phyloP scores from a whole-genome alignment of 2,797 vertebrate genomes.

The Myripristis murdjan region DNA sequence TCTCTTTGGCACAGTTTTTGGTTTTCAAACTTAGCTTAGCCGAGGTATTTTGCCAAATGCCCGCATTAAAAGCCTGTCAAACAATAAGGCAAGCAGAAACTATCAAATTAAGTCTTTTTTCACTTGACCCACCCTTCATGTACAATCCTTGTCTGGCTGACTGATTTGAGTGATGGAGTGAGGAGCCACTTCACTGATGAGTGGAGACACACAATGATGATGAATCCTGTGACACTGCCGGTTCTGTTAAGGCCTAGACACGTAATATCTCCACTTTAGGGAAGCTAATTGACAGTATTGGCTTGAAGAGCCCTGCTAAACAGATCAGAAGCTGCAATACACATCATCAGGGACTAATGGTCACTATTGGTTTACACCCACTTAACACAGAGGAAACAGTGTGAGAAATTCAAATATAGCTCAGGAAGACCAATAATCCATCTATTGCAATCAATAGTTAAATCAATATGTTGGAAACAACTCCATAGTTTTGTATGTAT shows the following conservation, averaged over 20 bases:
- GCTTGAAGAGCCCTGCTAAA: neutral
- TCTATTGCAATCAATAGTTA: too few relatives aligned
- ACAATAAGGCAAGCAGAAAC: neutral
- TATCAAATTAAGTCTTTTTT: neutral
- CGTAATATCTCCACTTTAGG: neutral
- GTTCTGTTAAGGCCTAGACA: neutral
- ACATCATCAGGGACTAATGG: neutral
- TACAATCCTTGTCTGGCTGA: neutral
- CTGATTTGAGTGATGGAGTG: constrained; percentile 16
- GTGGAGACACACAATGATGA: constrained; percentile 33
- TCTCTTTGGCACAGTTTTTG: neutral
- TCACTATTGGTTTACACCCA: neutral
- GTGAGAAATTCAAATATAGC: too few relatives aligned
- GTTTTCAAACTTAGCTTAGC: constrained; percentile 13
- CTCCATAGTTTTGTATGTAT: too few relatives aligned
- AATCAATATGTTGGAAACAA: too few relatives aligned
- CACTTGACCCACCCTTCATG: neutral
- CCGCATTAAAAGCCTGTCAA: neutral
- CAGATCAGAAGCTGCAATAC: neutral
- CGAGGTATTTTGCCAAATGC: neutral
- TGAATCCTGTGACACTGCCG: neutral
- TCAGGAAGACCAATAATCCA: too few relatives aligned
- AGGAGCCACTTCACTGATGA: constrained; percentile 31
- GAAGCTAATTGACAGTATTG: neutral
- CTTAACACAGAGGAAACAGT: neutral